Evolutionary conservation across 2,113 vertebrate species (phyloP).

Genomic region (Sylvia atricapilla): DNA sequence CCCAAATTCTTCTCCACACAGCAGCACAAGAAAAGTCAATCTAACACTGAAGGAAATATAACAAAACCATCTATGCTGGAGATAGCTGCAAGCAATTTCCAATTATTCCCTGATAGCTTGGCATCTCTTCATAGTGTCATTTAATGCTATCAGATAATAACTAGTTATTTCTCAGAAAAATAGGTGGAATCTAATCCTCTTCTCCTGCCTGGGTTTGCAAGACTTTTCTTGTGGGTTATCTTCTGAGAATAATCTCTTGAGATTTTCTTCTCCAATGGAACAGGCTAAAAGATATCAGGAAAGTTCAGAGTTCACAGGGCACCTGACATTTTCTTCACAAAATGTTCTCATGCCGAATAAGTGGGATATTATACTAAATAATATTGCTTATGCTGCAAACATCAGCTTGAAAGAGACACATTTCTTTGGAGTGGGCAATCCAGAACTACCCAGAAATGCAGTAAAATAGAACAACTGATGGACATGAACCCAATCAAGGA

Average conservation of each 20-base stretch:
- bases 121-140: neutral
- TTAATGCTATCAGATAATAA: constrained; percentile 31
- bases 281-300: neutral
- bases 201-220: neutral
- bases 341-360: neutral
- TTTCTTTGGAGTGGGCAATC: neutral
- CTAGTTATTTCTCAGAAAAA: constrained; percentile 32
- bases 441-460: neutral
- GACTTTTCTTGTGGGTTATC: neutral
- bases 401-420: neutral
- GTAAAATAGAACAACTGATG: neutral
- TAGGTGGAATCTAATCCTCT: neutral
- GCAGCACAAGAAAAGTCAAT: neutral
- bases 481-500: neutral
- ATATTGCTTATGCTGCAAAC: neutral
- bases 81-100: constrained; percentile 20
- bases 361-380: neutral
- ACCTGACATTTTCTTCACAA: neutral
- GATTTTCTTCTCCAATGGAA: neutral
- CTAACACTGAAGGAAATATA: neutral
- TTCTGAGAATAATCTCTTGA: neutral
- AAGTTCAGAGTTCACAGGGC: neutral
- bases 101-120: neutral
- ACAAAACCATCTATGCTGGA: neutral
- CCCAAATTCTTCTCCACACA: neutral